Conservation (phyloP, 2,113 vertebrate species). For the Gadus chalcogrammus region DNA sequence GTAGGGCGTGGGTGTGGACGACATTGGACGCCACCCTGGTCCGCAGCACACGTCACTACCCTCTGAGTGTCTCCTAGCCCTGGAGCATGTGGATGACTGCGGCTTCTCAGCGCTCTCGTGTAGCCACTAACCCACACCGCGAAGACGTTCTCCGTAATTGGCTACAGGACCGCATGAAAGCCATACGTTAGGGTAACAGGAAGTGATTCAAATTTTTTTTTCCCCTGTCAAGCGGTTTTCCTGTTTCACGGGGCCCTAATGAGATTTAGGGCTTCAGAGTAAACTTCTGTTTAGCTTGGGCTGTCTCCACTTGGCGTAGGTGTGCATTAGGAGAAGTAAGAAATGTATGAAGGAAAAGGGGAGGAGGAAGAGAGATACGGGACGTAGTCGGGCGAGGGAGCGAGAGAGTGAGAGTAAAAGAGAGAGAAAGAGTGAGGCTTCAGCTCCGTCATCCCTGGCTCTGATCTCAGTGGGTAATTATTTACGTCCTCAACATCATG, state of each 20-base stretch:
- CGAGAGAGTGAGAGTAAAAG: constrained; percentile 1
- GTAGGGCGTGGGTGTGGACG: too few relatives aligned
- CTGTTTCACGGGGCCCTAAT: constrained; percentile 48
- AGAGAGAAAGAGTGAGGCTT: constrained; percentile 12
- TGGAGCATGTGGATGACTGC: not conserved
- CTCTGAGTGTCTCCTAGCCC: too few relatives aligned
- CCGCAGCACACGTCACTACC: too few relatives aligned
- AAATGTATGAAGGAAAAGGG: constrained; percentile 9
- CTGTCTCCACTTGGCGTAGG: constrained; percentile 55
- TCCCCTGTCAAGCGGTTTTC: constrained; percentile 52
- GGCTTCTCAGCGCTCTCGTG: constrained; percentile 39
- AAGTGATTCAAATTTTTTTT: constrained; percentile 61
- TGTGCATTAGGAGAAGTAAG: constrained; percentile 6
- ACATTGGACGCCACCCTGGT: too few relatives aligned
- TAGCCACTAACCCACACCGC: constrained; percentile 32
- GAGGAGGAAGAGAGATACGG: not conserved
- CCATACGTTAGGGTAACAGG: constrained; percentile 52
- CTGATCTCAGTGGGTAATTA: constrained; percentile 57
- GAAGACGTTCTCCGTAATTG: constrained; percentile 53
- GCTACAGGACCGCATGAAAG: constrained; percentile 56
- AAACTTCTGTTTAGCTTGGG: constrained; percentile 62
- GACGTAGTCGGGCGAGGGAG: not conserved
- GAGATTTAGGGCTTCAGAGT: constrained; percentile 58
- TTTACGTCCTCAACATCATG: constrained; percentile 57
- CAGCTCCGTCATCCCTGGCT: constrained; percentile 21